A percentile compares a stretch with the other conserved stretches of the same genome.
Conservation (phyloP, 2,113 vertebrate genomes). For the Corvus moneduloides region DNA sequence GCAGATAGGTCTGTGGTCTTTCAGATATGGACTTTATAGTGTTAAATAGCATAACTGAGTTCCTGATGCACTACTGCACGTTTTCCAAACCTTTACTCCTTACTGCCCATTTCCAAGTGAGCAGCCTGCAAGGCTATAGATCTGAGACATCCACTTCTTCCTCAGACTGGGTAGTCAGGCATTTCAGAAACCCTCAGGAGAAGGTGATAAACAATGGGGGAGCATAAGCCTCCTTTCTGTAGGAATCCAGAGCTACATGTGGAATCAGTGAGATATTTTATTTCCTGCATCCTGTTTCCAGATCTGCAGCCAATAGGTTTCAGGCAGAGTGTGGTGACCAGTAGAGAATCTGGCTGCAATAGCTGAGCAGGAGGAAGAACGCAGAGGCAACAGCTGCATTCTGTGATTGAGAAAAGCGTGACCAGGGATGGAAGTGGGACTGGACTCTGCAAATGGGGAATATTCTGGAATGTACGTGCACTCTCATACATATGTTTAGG, state of each 20-base stretch:
- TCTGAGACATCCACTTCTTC: background rate
- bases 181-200: background rate
- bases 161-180: background rate
- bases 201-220: background rate
- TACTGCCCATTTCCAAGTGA: background rate
- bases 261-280: background rate
- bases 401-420: background rate
- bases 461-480: background rate
- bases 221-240: background rate
- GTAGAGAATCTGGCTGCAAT: background rate
- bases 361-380: background rate
- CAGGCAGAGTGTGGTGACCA: background rate
- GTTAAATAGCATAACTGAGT: background rate
- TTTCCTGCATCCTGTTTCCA: background rate
- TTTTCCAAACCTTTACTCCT: background rate
- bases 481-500: background rate
- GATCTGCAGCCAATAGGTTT: background rate
- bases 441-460: background rate
- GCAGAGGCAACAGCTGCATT: background rate
- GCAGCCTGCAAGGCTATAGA: background rate
- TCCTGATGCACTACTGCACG: background rate
- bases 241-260: background rate
- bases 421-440: accelerated
- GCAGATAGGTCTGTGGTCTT: background rate
- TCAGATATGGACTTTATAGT: background rate